A percentile compares a stretch with the other conserved stretches of the same genome.
These are phyloP conservation scores for Crotalus viridis DNA, from an alignment of 2,113 vertebrate species.

Conservation along the genomic window DNA sequence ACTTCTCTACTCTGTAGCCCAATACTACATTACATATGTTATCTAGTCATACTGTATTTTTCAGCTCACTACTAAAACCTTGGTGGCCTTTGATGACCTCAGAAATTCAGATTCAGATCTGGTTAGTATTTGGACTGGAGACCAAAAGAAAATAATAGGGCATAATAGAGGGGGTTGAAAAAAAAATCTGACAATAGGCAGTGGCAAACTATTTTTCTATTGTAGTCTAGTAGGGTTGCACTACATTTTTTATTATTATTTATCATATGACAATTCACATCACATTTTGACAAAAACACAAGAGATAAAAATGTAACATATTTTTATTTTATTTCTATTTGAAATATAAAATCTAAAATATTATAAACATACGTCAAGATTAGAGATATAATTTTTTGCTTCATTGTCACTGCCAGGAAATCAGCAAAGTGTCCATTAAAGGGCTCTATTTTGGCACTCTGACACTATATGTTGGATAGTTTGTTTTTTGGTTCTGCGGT, in stretches of 20 bases:
- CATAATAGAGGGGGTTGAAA: background rate
- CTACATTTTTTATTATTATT: background rate
- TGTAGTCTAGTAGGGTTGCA: background rate
- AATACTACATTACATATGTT: background rate
- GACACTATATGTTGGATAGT: background rate
- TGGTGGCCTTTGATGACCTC: background rate
- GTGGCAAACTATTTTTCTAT: background rate
- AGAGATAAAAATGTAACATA: background rate
- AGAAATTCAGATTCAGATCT: background rate
- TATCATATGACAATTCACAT: background rate
- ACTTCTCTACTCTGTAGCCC: background rate
- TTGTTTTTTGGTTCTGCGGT: background rate
- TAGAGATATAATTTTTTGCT: background rate
- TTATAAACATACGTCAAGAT: background rate
- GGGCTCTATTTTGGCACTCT: background rate
- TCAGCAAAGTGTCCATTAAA: background rate
- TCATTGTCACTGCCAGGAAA: background rate
- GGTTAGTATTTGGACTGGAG: background rate
- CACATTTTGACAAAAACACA: background rate
- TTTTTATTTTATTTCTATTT: background rate
- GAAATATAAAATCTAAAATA: background rate
- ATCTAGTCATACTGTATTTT: background rate
- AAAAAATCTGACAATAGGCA: background rate
- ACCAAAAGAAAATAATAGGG: background rate
- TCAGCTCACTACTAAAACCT: background rate